Evolutionary conservation across 2,888 invertebrate species (phyloP).

Genomic region (Chorisops tibialis): DNA sequence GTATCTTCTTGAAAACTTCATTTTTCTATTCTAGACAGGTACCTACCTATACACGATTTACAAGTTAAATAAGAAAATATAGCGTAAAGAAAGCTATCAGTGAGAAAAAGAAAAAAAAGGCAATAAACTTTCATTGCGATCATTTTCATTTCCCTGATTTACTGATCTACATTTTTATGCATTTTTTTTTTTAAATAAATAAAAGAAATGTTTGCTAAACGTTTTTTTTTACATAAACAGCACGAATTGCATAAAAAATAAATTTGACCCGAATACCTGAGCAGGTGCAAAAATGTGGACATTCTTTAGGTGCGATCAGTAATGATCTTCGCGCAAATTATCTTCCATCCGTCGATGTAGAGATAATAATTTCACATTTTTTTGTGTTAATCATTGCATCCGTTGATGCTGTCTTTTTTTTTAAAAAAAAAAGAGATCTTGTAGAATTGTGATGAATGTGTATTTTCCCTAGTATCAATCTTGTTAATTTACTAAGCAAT

Average conservation of each 20-base stretch:
- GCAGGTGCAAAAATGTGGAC: conserved; percentile 28
- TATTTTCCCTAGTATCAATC: too few relatives aligned
- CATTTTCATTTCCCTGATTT: conserved; percentile 32
- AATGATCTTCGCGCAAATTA: not conserved
- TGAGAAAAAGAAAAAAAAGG: not conserved
- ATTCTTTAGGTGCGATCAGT: conserved; percentile 19
- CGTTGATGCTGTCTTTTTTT: conserved; percentile 10
- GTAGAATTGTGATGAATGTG: not conserved
- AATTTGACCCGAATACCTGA: conserved; percentile 12
- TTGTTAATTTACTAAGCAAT: too few relatives aligned
- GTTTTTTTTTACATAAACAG: conserved; percentile 22
- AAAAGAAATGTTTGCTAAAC: conserved; percentile 11
- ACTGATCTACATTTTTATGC: conserved; percentile 33
- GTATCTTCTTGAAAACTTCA: too few relatives aligned
- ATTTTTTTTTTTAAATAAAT: not conserved
- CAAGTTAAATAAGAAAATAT: too few relatives aligned
- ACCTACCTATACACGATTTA: too few relatives aligned
- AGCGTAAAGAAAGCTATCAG: not conserved
- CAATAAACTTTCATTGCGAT: conserved; percentile 30
- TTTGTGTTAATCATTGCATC: too few relatives aligned
- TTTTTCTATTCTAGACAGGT: not conserved
- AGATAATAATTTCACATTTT: too few relatives aligned
- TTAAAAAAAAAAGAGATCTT: not conserved
- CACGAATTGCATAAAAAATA: conserved; percentile 5
- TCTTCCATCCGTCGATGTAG: too few relatives aligned